Percentiles rank a stretch among this genome's conserved stretches.
Evolutionary conservation across 1,140 invertebrate genomes (phyloP).

Genomic region (Drosophila asahinai): DNA sequence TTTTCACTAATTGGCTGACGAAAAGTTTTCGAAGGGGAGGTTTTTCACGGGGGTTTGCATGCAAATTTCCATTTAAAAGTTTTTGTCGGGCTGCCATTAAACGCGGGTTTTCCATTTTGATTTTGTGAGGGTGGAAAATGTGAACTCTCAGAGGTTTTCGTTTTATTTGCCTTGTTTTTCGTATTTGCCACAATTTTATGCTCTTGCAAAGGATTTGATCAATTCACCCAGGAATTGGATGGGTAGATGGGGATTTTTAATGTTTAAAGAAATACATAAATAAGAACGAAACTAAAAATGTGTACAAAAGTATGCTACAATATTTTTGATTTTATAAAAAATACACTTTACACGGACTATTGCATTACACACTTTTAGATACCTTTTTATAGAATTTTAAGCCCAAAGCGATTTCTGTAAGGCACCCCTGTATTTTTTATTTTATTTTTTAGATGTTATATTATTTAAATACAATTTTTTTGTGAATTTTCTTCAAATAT

Average conservation of each 20-base stretch:
- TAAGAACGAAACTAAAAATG: background rate
- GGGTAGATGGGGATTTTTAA: background rate
- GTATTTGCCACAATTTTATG: constrained; percentile 11
- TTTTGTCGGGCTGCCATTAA: constrained; percentile 34
- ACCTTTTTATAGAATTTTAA: background rate
- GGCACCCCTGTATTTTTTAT: background rate
- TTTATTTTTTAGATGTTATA: too few species aligned
- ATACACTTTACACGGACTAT: too few species aligned
- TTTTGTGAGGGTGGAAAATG: constrained; percentile 28
- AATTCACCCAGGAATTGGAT: too few species aligned
- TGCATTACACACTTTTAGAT: background rate
- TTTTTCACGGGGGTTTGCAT: constrained; percentile 13
- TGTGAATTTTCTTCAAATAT: too few species aligned
- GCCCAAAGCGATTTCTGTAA: background rate
- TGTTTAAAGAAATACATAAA: background rate
- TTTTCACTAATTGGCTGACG: constrained; percentile 60
- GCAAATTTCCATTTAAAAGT: constrained; percentile 57
- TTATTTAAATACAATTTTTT: too few species aligned
- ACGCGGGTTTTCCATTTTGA: constrained; percentile 35
- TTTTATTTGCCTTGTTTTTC: constrained; percentile 13
- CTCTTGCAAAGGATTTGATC: background rate
- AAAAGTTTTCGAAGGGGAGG: background rate
- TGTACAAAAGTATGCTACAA: background rate
- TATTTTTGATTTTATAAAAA: background rate
- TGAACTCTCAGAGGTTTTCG: background rate